Evolutionary conservation across 1,140 invertebrate species (phyloP), one percentile per base, ranked within the genome.

Genomic region (Caenorhabditis elegans): DNA sequence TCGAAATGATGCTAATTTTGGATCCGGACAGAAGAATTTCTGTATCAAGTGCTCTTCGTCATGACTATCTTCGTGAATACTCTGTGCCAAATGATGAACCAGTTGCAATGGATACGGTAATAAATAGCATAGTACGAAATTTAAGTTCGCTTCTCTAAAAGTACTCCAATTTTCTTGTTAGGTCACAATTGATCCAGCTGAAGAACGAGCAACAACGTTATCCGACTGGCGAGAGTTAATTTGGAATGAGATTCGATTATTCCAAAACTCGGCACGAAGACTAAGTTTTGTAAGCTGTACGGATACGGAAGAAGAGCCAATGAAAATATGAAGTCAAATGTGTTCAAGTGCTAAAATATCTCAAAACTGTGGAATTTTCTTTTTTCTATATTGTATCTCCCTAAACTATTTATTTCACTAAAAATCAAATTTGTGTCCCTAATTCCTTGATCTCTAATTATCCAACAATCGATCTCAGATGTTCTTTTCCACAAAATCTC

Each of bases 1-100:
- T 98, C 22, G 95, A 97, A 89, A 93, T 94, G 87, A 98, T 98
- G 96, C 91, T 98, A 79, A 95, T 97, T 89, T 90, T 98, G 79
- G 96, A 98, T 91, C 93, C 95, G 60, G 96, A 98, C 85, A 94
- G 93, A 85, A 55, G 85, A 51, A 86, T 86, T 26, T 76, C 76
- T 6, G 85, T 86, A 1, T 28, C 31, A 15, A 60, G 85, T 26
- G 84, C 85, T n/a, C 84, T 86, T 10, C n/a, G 49, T n/a, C 85
- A 86, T 77, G 43, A 31, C 2, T 86, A 86, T 43, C 51, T 86
- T n/a, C 17, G 34, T 15, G 76, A 85, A 19, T 86, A 86, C 48
- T 51, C 39, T n/a, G 75, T 79, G 28, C 88, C 88, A 5, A 55
- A 47, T n/a, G 88, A 89, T 75, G 88, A 89, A 77, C 88, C 88